Base-by-base conservation (phyloP, 2,797 vertebrate genomes). In the Vespertilio murinus region DNA sequence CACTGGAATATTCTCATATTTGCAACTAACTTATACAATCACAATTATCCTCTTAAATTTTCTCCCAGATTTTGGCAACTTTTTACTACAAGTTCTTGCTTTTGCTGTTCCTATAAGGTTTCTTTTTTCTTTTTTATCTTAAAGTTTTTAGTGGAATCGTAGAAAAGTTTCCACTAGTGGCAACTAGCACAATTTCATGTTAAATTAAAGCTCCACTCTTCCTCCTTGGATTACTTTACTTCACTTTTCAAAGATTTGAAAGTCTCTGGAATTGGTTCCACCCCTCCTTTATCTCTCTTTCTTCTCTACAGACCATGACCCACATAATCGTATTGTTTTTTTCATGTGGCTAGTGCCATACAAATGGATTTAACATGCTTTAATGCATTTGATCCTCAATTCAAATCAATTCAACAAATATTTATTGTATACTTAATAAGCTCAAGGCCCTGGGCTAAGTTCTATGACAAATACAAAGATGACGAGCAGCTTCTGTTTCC, bases 351-450 rank as follows among this genome's bases (percentile, higher is more conserved):
- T 52, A 54, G 77, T 28, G 64, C n/a, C 70, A 75, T 61, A 59
- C n/a, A 93, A 93, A 86, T 4, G 8, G 67, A 89, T 87, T 93
- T 73, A 64, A 28, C 8, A 35, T 67, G 28, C 59, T 47, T 61
- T 88, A 82, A 91, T 42, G 25, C 59, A 81, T 73, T 93, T 25
- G 33, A 77, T 93, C 47, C 71, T 86, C 70, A 94, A 78, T 71
- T 67, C 80, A 95, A 90, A 94, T 95, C 93, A 95, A 77, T 47
- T 84, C 35, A 33, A 94, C 56, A 94, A 86, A 84, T 95, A 94
- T 87, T 69, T 91, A 64, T 61, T 80, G 23, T 84, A 45, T 54
- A 40, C n/a, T 80, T 94, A 80, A 71, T 83, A 71, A 91, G 54
- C 28, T 92, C 82, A 89, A 83, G 54, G 65, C 61, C 30, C 18